Conservation (phyloP, 1,140 invertebrate species). For the Saccostrea echinata region DNA sequence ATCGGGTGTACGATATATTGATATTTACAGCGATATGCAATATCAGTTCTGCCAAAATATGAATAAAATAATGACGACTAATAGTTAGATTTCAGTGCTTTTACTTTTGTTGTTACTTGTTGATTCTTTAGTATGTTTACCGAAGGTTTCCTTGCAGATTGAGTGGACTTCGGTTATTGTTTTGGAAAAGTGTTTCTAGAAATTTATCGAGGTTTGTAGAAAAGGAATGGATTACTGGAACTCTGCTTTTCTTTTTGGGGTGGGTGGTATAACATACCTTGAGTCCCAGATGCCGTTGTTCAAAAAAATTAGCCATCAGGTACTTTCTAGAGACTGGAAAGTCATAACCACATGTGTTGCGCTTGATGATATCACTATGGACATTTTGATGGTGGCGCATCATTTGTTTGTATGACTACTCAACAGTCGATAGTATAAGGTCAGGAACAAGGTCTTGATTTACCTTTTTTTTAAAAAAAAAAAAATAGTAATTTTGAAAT, state of each 20-base stretch:
- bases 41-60: no score
- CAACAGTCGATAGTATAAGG: background rate
- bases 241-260: background rate
- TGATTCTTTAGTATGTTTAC: no score
- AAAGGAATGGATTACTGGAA: background rate
- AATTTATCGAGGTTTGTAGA: background rate
- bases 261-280: background rate
- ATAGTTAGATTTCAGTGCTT: no score
- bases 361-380: background rate
- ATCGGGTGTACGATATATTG: no score
- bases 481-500: background rate
- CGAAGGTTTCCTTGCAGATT: no score
- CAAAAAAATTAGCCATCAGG: background rate
- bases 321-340: background rate
- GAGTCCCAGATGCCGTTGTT: background rate
- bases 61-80: no score
- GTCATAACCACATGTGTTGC: background rate
- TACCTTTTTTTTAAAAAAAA: background rate
- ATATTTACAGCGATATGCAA: no score
- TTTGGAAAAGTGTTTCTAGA: no score
- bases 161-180: no score
- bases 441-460: background rate
- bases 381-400: background rate
- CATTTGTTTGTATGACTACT: background rate
- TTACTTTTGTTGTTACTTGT: no score